phyloP scores from a whole-genome alignment of 2,888 invertebrate species.

The Bellardia pandia region DNA sequence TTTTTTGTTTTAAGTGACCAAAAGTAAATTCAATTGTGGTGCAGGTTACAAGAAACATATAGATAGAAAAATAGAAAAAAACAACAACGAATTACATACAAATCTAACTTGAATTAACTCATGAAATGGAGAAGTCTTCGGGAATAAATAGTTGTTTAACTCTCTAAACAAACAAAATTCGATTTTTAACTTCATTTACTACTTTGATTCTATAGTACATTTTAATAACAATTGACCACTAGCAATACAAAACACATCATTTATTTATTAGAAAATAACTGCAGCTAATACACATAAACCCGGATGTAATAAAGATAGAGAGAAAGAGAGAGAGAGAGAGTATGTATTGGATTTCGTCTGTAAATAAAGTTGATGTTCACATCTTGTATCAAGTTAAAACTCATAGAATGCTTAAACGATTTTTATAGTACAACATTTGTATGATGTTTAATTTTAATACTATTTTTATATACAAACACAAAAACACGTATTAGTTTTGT shows the following conservation, averaged over 20 bases:
- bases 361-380: constrained; percentile 26
- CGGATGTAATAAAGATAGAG: neutral
- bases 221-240: constrained; percentile 39
- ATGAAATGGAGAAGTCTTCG: too few species aligned
- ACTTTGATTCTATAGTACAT: constrained; percentile 51
- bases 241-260: constrained; percentile 48
- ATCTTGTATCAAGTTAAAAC: constrained; percentile 26
- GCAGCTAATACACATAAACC: neutral
- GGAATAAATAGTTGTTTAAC: neutral
- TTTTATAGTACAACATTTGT: constrained; percentile 26
- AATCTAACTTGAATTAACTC: too few species aligned
- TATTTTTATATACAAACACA: neutral
- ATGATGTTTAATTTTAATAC: constrained; percentile 25
- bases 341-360: constrained; percentile 12
- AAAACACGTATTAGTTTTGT: too few species aligned
- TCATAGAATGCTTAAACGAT: constrained; percentile 35
- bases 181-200: constrained; percentile 22
- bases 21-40: too few species aligned
- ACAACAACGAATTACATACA: too few species aligned
- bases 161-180: neutral
- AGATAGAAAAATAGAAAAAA: too few species aligned
- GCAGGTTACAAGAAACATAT: too few species aligned
- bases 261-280: constrained; percentile 36
- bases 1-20: too few species aligned
- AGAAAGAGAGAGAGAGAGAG: neutral